phyloP scores from a whole-genome alignment of 37 sponge, comb jelly and placozoan species.

The Oscarella lobularis region DNA sequence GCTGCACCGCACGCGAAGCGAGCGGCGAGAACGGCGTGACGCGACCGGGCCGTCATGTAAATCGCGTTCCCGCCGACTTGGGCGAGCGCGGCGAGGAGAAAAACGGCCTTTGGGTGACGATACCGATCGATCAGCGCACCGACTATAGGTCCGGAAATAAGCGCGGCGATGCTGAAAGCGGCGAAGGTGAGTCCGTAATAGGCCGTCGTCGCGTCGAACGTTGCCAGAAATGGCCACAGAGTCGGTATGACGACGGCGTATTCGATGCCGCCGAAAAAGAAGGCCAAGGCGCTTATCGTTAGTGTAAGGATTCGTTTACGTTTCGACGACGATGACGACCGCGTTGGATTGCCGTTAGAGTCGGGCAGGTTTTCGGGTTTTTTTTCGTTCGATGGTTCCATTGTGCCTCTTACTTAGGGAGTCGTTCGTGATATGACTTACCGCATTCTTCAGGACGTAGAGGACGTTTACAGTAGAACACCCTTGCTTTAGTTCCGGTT shows the following conservation, averaged over 20 bases:
- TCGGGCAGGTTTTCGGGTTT: too few species aligned
- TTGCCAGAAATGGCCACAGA: constrained; percentile 42
- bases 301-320: background rate
- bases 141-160: background rate
- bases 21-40: background rate
- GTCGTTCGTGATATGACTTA: too few species aligned
- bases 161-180: constrained; percentile 59
- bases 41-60: background rate
- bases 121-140: background rate
- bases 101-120: background rate
- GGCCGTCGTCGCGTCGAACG: constrained; percentile 18
- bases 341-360: background rate
- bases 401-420: too few species aligned
- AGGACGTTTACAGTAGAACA: too few species aligned
- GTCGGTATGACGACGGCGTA: constrained; percentile 66
- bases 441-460: too few species aligned
- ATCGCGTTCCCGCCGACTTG: background rate
- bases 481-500: too few species aligned
- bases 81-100: background rate
- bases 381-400: too few species aligned
- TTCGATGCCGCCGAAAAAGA: background rate
- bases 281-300: background rate
- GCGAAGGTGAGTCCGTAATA: constrained; percentile 57
- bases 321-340: background rate
- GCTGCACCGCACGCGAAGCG: background rate